These are phyloP conservation scores for Lepisosteus osseus DNA, from an alignment of 2,113 vertebrate species.

Conservation along the genomic window DNA sequence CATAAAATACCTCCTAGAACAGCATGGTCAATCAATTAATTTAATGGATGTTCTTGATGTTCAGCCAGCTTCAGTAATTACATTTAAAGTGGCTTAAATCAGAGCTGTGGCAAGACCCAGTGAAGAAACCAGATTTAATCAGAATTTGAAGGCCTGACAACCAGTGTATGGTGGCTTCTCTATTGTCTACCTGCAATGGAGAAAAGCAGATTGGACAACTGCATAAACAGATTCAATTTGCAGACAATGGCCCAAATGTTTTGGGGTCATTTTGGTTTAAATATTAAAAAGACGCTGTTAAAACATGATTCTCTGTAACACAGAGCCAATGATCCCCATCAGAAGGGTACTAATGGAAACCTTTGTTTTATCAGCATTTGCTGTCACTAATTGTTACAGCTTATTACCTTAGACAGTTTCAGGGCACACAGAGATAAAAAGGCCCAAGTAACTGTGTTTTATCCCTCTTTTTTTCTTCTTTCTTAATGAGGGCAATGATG, in stretches of 20 bases:
- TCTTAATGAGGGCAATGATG: not conserved
- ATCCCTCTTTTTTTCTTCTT: not conserved
- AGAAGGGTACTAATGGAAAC: constrained; percentile 12
- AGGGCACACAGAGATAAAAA: not conserved
- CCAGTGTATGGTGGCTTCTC: constrained; percentile 78
- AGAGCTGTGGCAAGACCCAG: constrained; percentile 88
- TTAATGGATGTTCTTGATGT: constrained; percentile 91
- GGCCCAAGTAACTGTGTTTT: not conserved
- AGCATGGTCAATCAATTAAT: constrained; percentile 90
- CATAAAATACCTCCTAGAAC: constrained; percentile 80
- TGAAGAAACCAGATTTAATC: constrained; percentile 94
- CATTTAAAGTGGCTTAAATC: constrained; percentile 89
- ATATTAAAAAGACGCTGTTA: constrained; percentile 43
- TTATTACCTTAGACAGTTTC: not conserved
- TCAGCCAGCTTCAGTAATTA: constrained; percentile 88
- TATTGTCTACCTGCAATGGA: constrained; percentile 78
- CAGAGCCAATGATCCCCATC: not conserved
- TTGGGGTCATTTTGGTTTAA: constrained; percentile 49
- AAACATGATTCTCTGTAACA: constrained; percentile 22
- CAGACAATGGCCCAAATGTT: constrained; percentile 81
- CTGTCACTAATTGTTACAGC: constrained; percentile 9
- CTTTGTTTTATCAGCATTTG: not conserved
- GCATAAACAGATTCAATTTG: constrained; percentile 86
- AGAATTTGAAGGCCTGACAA: constrained; percentile 83
- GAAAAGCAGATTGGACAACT: constrained; percentile 83